Percentiles rank a stretch among this genome's conserved stretches.
phyloP scores from a whole-genome alignment of 23 tunicate species.

The Aplidium turbinatum region DNA sequence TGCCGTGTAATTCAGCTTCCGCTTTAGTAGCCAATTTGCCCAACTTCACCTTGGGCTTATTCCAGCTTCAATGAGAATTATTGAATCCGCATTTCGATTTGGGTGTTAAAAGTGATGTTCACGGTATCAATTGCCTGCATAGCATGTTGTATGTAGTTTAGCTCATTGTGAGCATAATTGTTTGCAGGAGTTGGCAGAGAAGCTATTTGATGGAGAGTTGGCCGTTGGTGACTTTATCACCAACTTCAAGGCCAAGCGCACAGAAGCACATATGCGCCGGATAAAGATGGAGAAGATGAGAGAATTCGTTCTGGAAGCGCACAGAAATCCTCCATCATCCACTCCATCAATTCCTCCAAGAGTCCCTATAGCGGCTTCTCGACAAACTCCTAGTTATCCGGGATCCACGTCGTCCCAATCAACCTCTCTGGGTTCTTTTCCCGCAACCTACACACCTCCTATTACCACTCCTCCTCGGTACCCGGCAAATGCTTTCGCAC shows the following conservation, averaged over 20 bases:
- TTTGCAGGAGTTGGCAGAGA: constrained; percentile 66
- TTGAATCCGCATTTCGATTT: too few species aligned
- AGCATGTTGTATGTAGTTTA: too few species aligned
- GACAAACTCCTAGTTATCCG: constrained; percentile 19
- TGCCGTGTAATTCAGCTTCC: too few species aligned
- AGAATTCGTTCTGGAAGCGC: constrained; percentile 67
- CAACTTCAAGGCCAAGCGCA: constrained; percentile 59
- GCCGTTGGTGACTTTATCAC: constrained; percentile 50
- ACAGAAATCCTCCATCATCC: constrained; percentile 32
- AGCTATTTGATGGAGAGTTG: constrained; percentile 49
- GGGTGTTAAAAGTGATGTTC: too few species aligned
- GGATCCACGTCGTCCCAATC: constrained; percentile 1
- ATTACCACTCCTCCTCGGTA: constrained; percentile 24
- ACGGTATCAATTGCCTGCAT: too few species aligned
- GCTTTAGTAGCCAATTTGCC: too few species aligned
- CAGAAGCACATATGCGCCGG: constrained; percentile 70
- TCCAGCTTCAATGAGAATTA: too few species aligned
- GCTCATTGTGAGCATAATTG: too few species aligned
- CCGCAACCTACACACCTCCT: not conserved
- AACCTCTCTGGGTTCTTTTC: too few species aligned
- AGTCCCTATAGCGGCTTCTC: constrained; percentile 3
- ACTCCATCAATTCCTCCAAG: constrained; percentile 31
- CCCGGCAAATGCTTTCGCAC: constrained; percentile 21
- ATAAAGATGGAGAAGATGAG: constrained; percentile 85
- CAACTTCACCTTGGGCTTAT: too few species aligned